Percentiles rank a stretch among this genome's conserved stretches.
Evolutionary conservation across 64 coral and sea anemone species (phyloP).

Genomic region (Pachyseris speciosa): DNA sequence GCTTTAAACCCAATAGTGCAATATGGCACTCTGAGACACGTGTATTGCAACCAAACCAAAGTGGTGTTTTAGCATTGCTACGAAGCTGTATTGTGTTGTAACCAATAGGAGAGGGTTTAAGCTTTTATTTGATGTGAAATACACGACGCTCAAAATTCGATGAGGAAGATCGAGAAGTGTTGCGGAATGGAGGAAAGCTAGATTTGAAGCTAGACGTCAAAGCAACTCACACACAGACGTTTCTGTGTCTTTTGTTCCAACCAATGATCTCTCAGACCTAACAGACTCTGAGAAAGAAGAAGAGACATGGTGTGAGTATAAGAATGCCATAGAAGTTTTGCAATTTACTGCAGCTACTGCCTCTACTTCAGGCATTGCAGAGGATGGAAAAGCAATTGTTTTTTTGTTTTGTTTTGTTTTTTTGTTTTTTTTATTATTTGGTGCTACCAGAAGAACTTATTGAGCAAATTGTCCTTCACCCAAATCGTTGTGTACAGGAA

Average conservation of each 20-base stretch:
- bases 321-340: background rate
- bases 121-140: background rate
- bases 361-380: constrained; percentile 11
- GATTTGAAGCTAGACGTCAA: background rate
- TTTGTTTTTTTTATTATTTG: too few species aligned
- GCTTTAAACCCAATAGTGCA: background rate
- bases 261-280: background rate
- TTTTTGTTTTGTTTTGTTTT: too few species aligned
- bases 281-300: background rate
- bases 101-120: constrained; percentile 26
- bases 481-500: constrained; percentile 25
- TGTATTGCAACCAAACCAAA: constrained; percentile 21
- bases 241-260: background rate
- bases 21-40: background rate
- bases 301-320: background rate
- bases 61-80: background rate
- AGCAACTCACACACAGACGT: background rate
- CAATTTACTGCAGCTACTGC: constrained; percentile 1
- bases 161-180: background rate
- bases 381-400: constrained; percentile 44
- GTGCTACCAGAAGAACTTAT: constrained; percentile 64
- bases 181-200: background rate
- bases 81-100: background rate
- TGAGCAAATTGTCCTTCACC: too few species aligned
- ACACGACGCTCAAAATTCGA: background rate